Conservation (phyloP, 2,888 invertebrate species). For the Drosophila rubida region DNA sequence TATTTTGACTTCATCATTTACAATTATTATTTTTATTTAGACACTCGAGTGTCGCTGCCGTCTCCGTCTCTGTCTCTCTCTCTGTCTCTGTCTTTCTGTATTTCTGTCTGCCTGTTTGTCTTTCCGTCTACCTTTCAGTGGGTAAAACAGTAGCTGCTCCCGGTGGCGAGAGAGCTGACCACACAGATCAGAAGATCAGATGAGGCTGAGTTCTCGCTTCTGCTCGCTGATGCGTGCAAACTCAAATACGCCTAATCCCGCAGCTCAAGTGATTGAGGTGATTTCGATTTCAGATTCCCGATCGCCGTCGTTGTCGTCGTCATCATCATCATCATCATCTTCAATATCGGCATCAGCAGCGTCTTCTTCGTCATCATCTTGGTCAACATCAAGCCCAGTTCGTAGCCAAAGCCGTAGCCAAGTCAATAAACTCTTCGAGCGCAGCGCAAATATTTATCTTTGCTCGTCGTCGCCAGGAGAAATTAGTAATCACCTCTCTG, state of each 20-base stretch:
- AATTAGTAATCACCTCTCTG: conserved; percentile 69
- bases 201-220: conserved; percentile 46
- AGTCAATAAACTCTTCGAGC: conserved; percentile 72
- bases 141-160: conserved; percentile 70
- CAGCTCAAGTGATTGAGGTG: conserved; percentile 84
- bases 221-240: conserved; percentile 80
- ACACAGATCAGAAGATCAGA: conserved; percentile 38
- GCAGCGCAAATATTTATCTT: conserved; percentile 78
- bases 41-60: conserved; percentile 60
- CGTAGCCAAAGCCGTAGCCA: conserved; percentile 43
- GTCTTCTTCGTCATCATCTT: conserved; percentile 8
- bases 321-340: conserved; percentile 9
- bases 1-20: conserved; percentile 81
- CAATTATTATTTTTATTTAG: conserved; percentile 81
- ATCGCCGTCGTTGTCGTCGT: conserved; percentile 2
- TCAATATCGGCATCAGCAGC: too few species aligned
- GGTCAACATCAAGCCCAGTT: conserved; percentile 30
- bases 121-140: background rate
- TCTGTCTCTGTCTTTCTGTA: background rate
- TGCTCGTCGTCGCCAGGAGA: conserved; percentile 65
- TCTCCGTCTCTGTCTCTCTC: conserved; percentile 6
- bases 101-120: conserved; percentile 3
- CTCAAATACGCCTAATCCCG: conserved; percentile 84
- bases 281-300: conserved; percentile 72
- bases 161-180: conserved; percentile 33